These are phyloP conservation scores for Rhingia rostrata DNA, from an alignment of 2,888 invertebrate genomes.

Conservation along the genomic window DNA sequence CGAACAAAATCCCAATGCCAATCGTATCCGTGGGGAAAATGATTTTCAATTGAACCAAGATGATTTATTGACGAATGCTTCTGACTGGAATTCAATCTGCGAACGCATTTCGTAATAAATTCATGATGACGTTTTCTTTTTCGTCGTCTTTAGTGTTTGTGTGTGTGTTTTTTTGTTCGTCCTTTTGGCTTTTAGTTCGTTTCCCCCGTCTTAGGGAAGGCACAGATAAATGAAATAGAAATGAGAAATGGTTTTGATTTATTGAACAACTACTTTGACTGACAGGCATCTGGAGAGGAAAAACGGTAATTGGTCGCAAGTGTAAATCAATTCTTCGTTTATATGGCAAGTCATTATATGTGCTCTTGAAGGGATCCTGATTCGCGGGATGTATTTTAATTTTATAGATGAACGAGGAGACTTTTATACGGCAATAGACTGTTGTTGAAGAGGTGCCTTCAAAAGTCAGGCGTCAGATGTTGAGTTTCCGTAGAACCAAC, in stretches of 20 bases:
- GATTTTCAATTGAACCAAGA: constrained; percentile 69
- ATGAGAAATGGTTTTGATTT: constrained; percentile 72
- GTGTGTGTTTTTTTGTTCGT: constrained; percentile 1
- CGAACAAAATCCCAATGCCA: constrained; percentile 41
- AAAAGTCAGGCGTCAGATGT: neutral
- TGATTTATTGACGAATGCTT: constrained; percentile 73
- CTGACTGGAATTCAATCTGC: constrained; percentile 71
- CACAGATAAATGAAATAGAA: constrained; percentile 68
- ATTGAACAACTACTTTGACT: constrained; percentile 71
- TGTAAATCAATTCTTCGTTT: constrained; percentile 66
- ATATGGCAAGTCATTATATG: constrained; percentile 50
- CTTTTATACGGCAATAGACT: neutral
- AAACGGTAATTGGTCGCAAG: constrained; percentile 66
- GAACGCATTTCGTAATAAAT: constrained; percentile 73
- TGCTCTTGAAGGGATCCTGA: constrained; percentile 53
- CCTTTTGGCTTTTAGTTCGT: constrained; percentile 7
- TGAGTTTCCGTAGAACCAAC: neutral
- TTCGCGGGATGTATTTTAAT: constrained; percentile 25
- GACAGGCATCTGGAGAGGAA: constrained; percentile 64
- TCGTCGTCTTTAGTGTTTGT: constrained; percentile 47
- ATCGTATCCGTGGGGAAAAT: constrained; percentile 42
- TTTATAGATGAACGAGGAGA: no score
- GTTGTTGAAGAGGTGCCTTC: neutral
- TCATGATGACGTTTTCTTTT: constrained; percentile 73
- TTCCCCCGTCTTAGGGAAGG: constrained; percentile 5